Evolutionary conservation across 1,140 invertebrate species (phyloP).

Genomic region (Amyelois transitella): DNA sequence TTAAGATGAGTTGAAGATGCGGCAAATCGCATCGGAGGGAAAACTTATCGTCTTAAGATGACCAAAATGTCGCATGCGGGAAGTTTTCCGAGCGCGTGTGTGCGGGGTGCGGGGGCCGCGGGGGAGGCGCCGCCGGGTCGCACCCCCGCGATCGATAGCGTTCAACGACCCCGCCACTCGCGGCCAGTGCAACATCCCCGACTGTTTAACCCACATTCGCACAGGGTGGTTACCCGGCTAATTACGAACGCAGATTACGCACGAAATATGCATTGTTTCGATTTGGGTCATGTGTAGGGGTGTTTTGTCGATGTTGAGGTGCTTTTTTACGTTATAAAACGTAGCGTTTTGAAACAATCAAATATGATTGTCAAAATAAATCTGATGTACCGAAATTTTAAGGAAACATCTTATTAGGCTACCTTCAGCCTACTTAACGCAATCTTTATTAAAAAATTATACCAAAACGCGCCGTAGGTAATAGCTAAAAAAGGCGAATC

Average conservation of each 20-base stretch:
- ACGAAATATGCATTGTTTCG: conserved; percentile 37
- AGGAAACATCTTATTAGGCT: no score
- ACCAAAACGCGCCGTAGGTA: conserved; percentile 11
- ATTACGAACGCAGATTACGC: not conserved
- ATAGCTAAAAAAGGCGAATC: conserved; percentile 16
- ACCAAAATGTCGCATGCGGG: conserved; percentile 65
- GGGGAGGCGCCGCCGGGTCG: conserved; percentile 40
- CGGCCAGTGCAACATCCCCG: conserved; percentile 51
- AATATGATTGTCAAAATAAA: no score
- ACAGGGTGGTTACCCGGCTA: not conserved
- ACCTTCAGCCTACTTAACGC: conserved; percentile 1
- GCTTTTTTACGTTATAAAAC: no score
- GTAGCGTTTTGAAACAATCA: no score
- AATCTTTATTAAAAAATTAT: conserved; percentile 19
- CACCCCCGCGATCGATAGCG: conserved; percentile 61
- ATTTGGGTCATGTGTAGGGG: not conserved
- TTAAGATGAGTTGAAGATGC: no score
- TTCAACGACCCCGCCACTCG: conserved; percentile 55
- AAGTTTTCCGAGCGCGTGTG: conserved; percentile 23
- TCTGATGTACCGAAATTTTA: not conserved
- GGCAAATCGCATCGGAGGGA: no score
- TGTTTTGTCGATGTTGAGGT: not conserved
- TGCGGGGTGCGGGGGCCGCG: conserved; percentile 18
- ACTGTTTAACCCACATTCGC: conserved; percentile 62
- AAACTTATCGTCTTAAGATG: conserved; percentile 8